Base-by-base conservation (phyloP, 2,797 vertebrate species). In the Iguana delicatissima region DNA sequence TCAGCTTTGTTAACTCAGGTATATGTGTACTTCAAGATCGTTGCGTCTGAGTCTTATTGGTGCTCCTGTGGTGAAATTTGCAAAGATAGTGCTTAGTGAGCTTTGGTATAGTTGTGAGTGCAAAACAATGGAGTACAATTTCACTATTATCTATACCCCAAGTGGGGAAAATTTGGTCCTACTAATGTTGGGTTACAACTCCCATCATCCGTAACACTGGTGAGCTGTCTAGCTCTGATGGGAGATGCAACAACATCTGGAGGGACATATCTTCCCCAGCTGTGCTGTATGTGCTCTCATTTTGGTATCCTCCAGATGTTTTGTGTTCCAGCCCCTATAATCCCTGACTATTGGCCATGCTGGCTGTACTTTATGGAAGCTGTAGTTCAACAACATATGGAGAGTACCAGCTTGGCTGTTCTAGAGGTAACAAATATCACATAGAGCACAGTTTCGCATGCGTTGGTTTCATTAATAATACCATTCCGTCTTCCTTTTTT, bases 401-500 rank as follows among this genome's bases (percentile, higher is more conserved):
- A 50, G 35, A 42, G 24, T 46, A 79, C 76, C 20, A 77, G 74
- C 74, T 9, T 46, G 38, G 38, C 42, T 77, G 24, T 46, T 77
- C 38, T 46, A 84, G 2, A 29, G 20, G 7, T 55, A 79, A 7
- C 79, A 32, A 10, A 0, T 14, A 50, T 0, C 0, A 59, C 1
- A 91, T 4, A 74, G 6, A 35, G 87, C 80, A 55, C 64, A 77
- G 52, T 32, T 72, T 87, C 84, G 29, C 46, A 87, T 67, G 12
- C 24, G 24, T 81, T 85, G 32, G 20, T 79, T 38, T 67, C 20
- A 22, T 38, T 80, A 20, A 5, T 9, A 16, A 4, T 26, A 38
- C 22, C 5, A 1, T 16, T 55, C 20, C 4, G 14, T 80, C 38
- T 3, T 18, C 84, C 46, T 79, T 67, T 80, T 52, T 3, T 89